These are phyloP conservation scores for Drosophila cyrtoloma DNA, from an alignment of 2,888 invertebrate genomes.

Conservation along the genomic window DNA sequence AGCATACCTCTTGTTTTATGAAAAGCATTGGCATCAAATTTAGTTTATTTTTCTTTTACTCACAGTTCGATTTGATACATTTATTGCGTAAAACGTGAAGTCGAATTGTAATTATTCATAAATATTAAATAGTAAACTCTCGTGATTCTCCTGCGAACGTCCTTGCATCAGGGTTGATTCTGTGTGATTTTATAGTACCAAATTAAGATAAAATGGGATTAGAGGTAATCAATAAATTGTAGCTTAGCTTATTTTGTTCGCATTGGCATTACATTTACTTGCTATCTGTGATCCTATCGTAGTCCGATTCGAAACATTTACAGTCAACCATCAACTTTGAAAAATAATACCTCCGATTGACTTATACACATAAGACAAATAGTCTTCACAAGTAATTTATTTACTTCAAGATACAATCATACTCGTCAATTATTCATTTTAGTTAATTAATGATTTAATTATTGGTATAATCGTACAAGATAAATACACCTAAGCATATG, in stretches of 20 bases:
- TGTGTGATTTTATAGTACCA: background rate
- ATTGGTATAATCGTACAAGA: background rate
- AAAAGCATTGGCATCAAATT: background rate
- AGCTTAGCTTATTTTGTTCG: background rate
- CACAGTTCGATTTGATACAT: background rate
- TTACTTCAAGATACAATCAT: background rate
- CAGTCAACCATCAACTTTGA: background rate
- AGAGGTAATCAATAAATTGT: background rate
- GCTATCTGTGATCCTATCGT: background rate
- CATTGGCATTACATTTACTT: background rate
- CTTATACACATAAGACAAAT: background rate
- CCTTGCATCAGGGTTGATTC: background rate
- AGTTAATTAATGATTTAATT: background rate
- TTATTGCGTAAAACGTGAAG: background rate
- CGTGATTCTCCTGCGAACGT: background rate
- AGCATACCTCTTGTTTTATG: background rate
- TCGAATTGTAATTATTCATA: background rate
- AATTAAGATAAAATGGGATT: background rate
- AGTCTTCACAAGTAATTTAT: background rate
- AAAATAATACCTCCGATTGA: background rate
- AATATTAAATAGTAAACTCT: background rate
- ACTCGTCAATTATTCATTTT: background rate
- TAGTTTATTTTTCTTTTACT: background rate
- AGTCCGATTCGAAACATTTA: background rate
- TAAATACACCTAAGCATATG: background rate